Percentiles rank a stretch among this genome's conserved stretches.
Evolutionary conservation across 2,797 vertebrate species (phyloP).

Genomic region (Menidia menidia): DNA sequence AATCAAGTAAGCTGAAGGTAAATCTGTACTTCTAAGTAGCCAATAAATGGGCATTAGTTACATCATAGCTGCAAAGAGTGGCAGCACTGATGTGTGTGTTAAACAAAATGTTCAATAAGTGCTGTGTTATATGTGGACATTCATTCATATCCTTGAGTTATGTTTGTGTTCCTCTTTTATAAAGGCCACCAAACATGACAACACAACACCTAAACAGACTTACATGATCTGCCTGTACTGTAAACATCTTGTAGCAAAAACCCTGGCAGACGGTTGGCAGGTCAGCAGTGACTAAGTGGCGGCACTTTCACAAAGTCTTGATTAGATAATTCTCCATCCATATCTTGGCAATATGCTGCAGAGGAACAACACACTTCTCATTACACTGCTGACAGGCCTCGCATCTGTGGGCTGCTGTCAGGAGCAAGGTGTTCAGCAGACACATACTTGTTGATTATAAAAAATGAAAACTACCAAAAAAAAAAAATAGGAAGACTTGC

Average conservation of each 20-base stretch:
- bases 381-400: slow-evolving; percentile 58
- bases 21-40: slow-evolving; percentile 16
- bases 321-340: slow-evolving; percentile 82
- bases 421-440: slow-evolving; percentile 54
- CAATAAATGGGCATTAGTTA: slow-evolving; percentile 2
- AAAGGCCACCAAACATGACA: neutral
- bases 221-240: slow-evolving; percentile 10
- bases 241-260: slow-evolving; percentile 42
- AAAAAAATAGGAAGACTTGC: slow-evolving; percentile 17
- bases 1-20: slow-evolving; percentile 14
- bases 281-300: slow-evolving; percentile 74
- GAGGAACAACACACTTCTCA: slow-evolving; percentile 66
- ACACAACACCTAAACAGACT: slow-evolving; percentile 13
- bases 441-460: slow-evolving; percentile 68
- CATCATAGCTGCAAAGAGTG: slow-evolving; percentile 1
- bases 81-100: neutral
- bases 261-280: slow-evolving; percentile 65
- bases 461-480: neutral
- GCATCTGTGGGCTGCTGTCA: slow-evolving; percentile 58
- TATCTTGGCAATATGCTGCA: slow-evolving; percentile 78
- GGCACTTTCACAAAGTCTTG: slow-evolving; percentile 74
- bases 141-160: neutral
- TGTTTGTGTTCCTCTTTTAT: neutral
- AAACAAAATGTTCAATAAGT: neutral
- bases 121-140: neutral